Evolutionary conservation across 2,888 invertebrate species (phyloP), one percentile per base, ranked within the genome.

Genomic region (Catocala sponsa): DNA sequence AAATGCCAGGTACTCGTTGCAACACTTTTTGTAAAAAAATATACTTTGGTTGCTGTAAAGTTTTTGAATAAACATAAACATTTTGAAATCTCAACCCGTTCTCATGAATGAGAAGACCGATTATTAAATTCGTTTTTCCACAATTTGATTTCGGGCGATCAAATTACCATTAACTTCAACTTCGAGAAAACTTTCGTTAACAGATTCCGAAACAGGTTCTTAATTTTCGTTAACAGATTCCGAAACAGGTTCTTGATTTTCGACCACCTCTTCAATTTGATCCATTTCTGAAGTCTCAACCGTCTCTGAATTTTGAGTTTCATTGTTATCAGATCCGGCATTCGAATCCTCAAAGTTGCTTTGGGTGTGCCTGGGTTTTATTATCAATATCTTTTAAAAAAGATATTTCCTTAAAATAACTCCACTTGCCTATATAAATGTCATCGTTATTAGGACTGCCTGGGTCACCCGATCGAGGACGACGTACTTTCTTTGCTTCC

Each of bases 381-480:
- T 55, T 42, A 63, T n/a, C n/a, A n/a, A n/a, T 58, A 67, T 63
- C 55, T 58, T 60, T 67, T 61, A 57, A 35, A 35, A 35, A 35
- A 6, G 35, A 35, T 7, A 35, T 1, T 35, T 35, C 35, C 35
- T 1, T 35, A 35, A 35, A 35, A 35, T 2, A 35, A 35, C 35
- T 0, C 35, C 35, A 35, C 35, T 35, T 35, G 35, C 35, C 61
- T 61, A 55, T 59, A 58, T 64, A 71, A 38, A 9, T 64, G 11
- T 62, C 63, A 15, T 66, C 63, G 63, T 15, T 63, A 68, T 68
- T 64, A 58, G 64, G 68, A 41, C 71, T 71, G 63, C 68, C 68
- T 68, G 65, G 65, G 55, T 71, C 71, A 25, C 71, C 71, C 6
- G 72, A 72, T 64, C 65, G 69, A 63, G 65, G 72, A 33, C 44